Percentiles rank a stretch among this genome's conserved stretches.
phyloP scores from a whole-genome alignment of 1,140 invertebrate genomes.

The Bombus superbus region DNA sequence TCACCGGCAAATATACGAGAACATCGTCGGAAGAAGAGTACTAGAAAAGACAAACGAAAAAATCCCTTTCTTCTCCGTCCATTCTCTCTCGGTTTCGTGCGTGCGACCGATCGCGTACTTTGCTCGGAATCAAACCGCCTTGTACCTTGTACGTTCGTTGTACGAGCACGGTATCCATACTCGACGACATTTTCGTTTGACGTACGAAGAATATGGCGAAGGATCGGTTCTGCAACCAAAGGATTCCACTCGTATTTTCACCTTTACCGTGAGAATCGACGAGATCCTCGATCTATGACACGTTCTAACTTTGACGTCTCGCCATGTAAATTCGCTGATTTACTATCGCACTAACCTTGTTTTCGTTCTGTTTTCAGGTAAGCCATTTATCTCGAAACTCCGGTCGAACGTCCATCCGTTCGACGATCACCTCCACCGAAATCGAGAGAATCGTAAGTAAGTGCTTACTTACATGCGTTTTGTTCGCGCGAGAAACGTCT shows the following conservation, averaged over 20 bases:
- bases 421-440: not conserved
- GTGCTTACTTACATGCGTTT: no score
- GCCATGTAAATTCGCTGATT: not conserved
- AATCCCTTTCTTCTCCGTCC: constrained; percentile 37
- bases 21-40: constrained; percentile 35
- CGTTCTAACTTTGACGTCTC: not conserved
- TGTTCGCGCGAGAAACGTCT: not conserved
- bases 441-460: constrained; percentile 26
- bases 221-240: no score
- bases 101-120: not conserved
- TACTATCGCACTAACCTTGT: not conserved
- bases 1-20: constrained; percentile 35
- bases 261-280: constrained; percentile 36
- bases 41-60: constrained; percentile 42
- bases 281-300: not conserved
- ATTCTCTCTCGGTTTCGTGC: not conserved
- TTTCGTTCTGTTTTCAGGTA: not conserved
- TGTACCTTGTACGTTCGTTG: not conserved
- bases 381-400: not conserved
- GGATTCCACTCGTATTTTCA: constrained; percentile 16
- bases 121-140: not conserved
- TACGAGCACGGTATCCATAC: not conserved
- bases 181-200: not conserved
- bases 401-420: not conserved
- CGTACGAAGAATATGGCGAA: constrained; percentile 23